These are phyloP conservation scores for Lithophane ornitopus DNA, from an alignment of 2,888 invertebrate species.

Conservation along the genomic window DNA sequence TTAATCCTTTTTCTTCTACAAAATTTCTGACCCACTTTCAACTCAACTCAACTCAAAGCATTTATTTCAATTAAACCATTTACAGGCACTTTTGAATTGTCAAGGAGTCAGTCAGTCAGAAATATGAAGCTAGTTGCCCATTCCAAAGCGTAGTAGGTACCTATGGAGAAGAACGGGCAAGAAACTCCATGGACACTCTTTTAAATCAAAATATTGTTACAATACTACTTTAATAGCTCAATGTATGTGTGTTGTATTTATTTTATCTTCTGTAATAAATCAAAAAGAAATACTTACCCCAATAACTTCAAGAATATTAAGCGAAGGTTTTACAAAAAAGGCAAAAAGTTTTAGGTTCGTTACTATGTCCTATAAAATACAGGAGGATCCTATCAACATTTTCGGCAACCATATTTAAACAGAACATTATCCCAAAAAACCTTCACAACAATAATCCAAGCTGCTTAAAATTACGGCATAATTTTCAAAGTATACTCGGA, in stretches of 20 bases:
- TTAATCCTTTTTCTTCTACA: background rate
- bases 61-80: no score
- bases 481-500: conserved; percentile 40
- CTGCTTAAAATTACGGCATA: conserved; percentile 44
- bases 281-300: background rate
- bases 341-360: conserved; percentile 13
- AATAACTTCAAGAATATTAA: conserved; percentile 38
- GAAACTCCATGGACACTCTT: no score
- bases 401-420: conserved; percentile 4
- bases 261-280: conserved; percentile 14
- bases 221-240: no score
- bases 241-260: background rate
- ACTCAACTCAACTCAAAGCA: no score
- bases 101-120: no score
- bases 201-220: no score
- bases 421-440: conserved; percentile 16
- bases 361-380: conserved; percentile 27
- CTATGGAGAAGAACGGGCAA: no score
- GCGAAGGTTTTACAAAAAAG: conserved; percentile 6
- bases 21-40: background rate
- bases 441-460: conserved; percentile 27
- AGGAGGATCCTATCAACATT: conserved; percentile 6
- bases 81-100: no score
- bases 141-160: no score
- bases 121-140: no score